Evolutionary conservation across 1,140 invertebrate genomes (phyloP), one percentile per base, ranked within the genome.

Genomic region (Matsumurasca onukii): DNA sequence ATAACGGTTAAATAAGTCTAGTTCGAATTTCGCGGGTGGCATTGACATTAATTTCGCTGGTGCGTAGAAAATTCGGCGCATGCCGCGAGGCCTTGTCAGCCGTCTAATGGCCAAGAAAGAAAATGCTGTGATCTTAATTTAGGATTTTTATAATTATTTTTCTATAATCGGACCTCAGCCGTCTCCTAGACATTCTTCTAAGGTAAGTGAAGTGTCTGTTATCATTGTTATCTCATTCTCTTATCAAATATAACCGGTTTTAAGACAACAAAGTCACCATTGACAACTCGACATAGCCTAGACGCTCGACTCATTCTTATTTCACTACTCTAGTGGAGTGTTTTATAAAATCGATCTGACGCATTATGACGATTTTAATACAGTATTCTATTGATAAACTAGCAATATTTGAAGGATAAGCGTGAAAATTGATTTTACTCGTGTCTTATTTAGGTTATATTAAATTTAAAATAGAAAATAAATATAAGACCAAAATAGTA

Each of bases 101-200:
- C 39, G 64, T 55, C 59, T 39, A 67, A 72, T 70, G 71, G 71
- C 71, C 71, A 70, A 72, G 68, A 72, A 70, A 72, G 68, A 72
- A 72, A 71, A 70, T 70, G 66, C 71, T 72, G 71, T 72, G 71
- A 72, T 72, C 71, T 72, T 70, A 68, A 72, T 31, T 70, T 72
- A 72, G 61, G 61, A 67, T 51, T 68, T 70, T 68, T 67, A 67
- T 72, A 67, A 69, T 71, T 71, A 66, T 64, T 67, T 67, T 67
- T 67, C 30, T 20, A 22, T 55, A 67, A 15, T 57, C n/a, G 49
- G 66, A 31, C 66, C 30, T 24, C 48, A 25, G 29, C 45, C 9
- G 52, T 27, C 30, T 55, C 45, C 49, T 64, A 34, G 20, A 27
- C 20, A 39, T 59, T 22, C 9, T 30, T 15, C 30, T 29, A 39